Percentiles rank a stretch among this genome's conserved stretches.
Evolutionary conservation across 1,140 invertebrate species (phyloP).

Genomic region (Drosophila pachea): DNA sequence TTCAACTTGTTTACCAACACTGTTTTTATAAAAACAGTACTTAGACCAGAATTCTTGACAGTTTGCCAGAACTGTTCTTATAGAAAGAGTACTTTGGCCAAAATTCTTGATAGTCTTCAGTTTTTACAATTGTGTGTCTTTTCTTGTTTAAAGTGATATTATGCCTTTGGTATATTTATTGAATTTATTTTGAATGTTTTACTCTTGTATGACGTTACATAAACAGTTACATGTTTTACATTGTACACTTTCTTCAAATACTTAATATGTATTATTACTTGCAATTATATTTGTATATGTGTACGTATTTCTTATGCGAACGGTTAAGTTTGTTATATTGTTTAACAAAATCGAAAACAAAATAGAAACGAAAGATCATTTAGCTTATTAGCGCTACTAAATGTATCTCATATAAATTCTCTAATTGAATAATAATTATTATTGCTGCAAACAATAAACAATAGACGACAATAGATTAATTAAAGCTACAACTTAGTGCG

Average conservation of each 20-base stretch:
- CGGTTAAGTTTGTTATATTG: slow-evolving; percentile 42
- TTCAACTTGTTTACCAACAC: not conserved
- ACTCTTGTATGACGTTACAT: slow-evolving; percentile 56
- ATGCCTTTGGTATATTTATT: slow-evolving; percentile 70
- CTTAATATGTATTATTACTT: slow-evolving; percentile 58
- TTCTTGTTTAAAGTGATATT: not conserved
- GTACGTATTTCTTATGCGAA: slow-evolving; percentile 43
- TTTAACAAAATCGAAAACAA: slow-evolving; percentile 53
- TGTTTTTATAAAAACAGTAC: not conserved
- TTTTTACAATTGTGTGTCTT: not conserved
- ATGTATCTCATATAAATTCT: slow-evolving; percentile 32
- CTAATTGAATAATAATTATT: slow-evolving; percentile 37
- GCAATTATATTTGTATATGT: slow-evolving; percentile 54
- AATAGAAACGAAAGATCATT: slow-evolving; percentile 30
- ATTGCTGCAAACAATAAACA: slow-evolving; percentile 54
- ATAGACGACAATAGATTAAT: slow-evolving; percentile 52
- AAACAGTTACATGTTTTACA: slow-evolving; percentile 75
- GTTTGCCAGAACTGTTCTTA: not conserved
- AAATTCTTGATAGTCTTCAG: too few relatives aligned
- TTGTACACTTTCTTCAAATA: slow-evolving; percentile 71
- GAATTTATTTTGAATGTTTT: slow-evolving; percentile 64
- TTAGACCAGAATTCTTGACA: not conserved
- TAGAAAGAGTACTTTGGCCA: too few relatives aligned
- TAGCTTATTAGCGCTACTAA: slow-evolving; percentile 40
- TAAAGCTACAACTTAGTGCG: slow-evolving; percentile 75